A percentile compares a stretch with the other conserved stretches of the same genome.
Conservation (phyloP, 2,888 invertebrate species). For the Papilio gigon region DNA sequence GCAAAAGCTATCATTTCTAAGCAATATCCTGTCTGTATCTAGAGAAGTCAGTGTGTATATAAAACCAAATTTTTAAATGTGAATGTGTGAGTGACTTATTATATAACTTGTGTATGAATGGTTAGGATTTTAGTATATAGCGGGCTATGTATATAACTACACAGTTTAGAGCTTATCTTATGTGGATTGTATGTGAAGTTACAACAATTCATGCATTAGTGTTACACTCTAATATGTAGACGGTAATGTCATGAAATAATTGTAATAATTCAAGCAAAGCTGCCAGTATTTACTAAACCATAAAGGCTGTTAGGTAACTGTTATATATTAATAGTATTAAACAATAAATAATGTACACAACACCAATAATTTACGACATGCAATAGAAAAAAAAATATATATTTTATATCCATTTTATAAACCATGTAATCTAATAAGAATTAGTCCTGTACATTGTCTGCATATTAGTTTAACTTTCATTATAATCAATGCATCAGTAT, state of each 20-base stretch:
- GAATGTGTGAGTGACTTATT: conserved; percentile 1
- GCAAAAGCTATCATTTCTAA: no score
- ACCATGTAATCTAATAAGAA: neutral
- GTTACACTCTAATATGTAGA: neutral
- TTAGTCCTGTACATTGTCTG: conserved; percentile 2
- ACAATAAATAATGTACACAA: neutral
- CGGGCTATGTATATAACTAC: neutral
- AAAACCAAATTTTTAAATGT: neutral
- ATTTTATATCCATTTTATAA: neutral
- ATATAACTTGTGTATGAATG: neutral
- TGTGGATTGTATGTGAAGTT: neutral
- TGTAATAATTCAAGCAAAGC: neutral
- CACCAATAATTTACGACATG: neutral
- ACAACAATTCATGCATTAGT: neutral
- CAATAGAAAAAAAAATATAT: neutral
- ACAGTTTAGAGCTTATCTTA: neutral
- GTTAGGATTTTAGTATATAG: neutral
- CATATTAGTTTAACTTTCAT: conserved; percentile 10
- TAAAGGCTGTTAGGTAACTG: neutral
- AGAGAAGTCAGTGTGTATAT: no score
- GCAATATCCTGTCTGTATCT: no score
- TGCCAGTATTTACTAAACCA: neutral
- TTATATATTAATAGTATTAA: neutral
- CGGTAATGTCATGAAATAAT: neutral
- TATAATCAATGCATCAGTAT: neutral